Percentiles rank a stretch among this genome's conserved stretches.
Evolutionary conservation across 2,888 invertebrate genomes (phyloP).

Genomic region (Mythimna lalbum): DNA sequence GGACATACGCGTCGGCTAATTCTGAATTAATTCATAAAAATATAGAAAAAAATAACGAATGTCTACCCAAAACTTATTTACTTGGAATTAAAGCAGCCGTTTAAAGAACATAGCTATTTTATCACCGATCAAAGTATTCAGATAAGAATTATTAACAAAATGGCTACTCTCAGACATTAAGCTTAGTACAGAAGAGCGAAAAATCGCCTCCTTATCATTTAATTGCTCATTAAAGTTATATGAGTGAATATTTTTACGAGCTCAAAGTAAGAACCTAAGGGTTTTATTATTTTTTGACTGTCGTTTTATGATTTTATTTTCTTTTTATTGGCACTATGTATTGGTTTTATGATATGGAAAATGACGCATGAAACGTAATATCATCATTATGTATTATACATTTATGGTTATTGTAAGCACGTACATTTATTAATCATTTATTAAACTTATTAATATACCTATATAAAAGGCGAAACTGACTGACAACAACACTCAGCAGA

Average conservation of each 20-base stretch:
- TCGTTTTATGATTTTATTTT: slow-evolving; percentile 46
- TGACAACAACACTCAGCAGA: too few relatives aligned
- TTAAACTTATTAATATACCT: neutral
- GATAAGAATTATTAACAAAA: slow-evolving; percentile 57
- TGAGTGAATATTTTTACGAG: slow-evolving; percentile 43
- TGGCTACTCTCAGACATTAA: slow-evolving; percentile 31
- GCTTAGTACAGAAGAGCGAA: slow-evolving; percentile 46
- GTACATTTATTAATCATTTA: slow-evolving; percentile 10
- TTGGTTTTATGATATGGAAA: neutral
- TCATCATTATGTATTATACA: neutral
- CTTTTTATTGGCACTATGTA: slow-evolving; percentile 2
- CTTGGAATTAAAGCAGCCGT: slow-evolving; percentile 43
- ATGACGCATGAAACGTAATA: slow-evolving; percentile 12
- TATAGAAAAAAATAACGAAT: slow-evolving; percentile 37
- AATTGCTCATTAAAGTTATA: slow-evolving; percentile 47
- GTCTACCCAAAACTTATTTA: slow-evolving; percentile 41
- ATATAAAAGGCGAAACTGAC: too few relatives aligned
- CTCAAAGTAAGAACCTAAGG: slow-evolving; percentile 25
- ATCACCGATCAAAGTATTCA: slow-evolving; percentile 40
- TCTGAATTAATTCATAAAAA: slow-evolving; percentile 32
- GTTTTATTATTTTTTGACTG: slow-evolving; percentile 37
- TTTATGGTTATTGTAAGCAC: neutral
- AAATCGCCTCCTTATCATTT: slow-evolving; percentile 44
- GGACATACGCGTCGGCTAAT: slow-evolving; percentile 12
- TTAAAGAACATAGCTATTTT: slow-evolving; percentile 47